Conservation (phyloP, 2,888 invertebrate genomes). For the Synanthedon vespiformis region DNA sequence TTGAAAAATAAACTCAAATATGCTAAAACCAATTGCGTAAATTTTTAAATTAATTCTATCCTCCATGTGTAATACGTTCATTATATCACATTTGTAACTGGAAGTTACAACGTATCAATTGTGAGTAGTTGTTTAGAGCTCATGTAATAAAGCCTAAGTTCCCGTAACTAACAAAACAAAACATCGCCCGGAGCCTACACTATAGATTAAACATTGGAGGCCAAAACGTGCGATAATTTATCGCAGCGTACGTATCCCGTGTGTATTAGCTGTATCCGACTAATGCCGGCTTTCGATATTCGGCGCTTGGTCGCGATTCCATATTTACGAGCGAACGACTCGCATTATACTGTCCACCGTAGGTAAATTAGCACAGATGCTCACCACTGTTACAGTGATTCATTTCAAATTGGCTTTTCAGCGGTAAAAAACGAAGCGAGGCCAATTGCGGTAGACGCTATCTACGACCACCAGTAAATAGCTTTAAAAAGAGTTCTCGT, state of each 20-base stretch:
- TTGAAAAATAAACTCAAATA: no score
- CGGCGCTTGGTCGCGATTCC: constrained; percentile 64
- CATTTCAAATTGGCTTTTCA: constrained; percentile 71
- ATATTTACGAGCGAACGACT: constrained; percentile 64
- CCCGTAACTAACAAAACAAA: no score
- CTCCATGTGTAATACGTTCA: no score
- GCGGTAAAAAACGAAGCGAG: constrained; percentile 49
- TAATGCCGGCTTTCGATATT: constrained; percentile 70
- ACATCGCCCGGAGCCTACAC: constrained; percentile 1
- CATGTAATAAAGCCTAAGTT: no score
- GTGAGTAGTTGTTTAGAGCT: no score
- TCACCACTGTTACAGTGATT: constrained; percentile 67
- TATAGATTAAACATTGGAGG: constrained; percentile 67
- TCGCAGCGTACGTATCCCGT: constrained; percentile 50
- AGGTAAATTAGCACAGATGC: constrained; percentile 72
- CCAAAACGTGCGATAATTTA: constrained; percentile 68
- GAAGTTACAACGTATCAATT: no score
- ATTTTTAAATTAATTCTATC: no score
- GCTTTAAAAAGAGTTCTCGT: constrained; percentile 54
- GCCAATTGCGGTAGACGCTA: constrained; percentile 49
- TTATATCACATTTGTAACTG: no score
- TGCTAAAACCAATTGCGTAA: no score
- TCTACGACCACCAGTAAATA: constrained; percentile 54
- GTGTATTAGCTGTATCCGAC: constrained; percentile 71
- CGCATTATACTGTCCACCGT: constrained; percentile 70